Evolutionary conservation across 2,888 invertebrate species (phyloP), one percentile per base, ranked within the genome.

Genomic region (Frankliniella intonsa): DNA sequence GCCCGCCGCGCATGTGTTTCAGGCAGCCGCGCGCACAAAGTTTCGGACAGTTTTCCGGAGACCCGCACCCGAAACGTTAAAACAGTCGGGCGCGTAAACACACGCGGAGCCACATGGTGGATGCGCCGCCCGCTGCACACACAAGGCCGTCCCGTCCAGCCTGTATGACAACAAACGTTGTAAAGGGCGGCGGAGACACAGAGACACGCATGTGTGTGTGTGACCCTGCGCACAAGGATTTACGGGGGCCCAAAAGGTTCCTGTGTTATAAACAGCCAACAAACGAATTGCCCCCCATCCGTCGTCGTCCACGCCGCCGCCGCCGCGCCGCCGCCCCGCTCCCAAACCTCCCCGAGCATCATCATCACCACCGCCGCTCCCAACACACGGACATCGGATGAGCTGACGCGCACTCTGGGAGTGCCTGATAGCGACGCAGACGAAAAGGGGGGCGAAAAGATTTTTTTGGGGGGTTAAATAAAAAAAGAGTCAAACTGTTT

Each of bases 231-330:
- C 55, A 55, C 62, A 62, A 62, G 69, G 69, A 76, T 76, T 76
- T 76, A 76, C 69, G 69, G 69, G 69, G 69, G 22, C 69, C 69
- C 22, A 76, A 76, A 76, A 25, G 55, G 14, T 55, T 14, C 55
- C 55, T 55, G 69, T 76, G 69, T 76, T 76, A 76, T 76, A 76
- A 76, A 76, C 69, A 76, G 69, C 69, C 69, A 76, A 76, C 69
- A 76, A 76, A 76, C 69, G 69, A 76, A 76, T 76, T 76, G 69
- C 69, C 69, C 69, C 69, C 69, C 69, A 76, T 76, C 69, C 69
- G 69, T 62, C 62, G 62, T 38, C 38, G 38, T n/a, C 10, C 69
- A 22, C 69, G 25, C 25, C 69, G 22, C 11, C 69, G 22, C 69
- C 69, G 55, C 14, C 55, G 55, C 69, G 22, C 69, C 69, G 55